phyloP scores from a whole-genome alignment of 1,140 invertebrate species.

The Brachionus koreanus region DNA sequence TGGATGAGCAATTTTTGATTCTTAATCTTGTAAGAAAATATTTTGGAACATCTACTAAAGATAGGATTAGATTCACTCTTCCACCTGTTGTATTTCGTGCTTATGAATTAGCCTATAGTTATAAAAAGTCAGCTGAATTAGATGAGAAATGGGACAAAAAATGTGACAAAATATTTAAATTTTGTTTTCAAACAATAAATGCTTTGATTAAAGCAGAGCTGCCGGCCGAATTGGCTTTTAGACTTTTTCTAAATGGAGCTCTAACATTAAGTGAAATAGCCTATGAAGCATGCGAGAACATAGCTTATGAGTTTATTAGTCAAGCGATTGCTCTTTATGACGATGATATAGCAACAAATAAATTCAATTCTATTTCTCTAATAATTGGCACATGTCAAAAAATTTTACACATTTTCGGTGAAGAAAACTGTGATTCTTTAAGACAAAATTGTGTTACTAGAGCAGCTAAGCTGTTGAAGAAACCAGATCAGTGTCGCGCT shows the following conservation, averaged over 20 bases:
- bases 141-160: slow-evolving; percentile 98
- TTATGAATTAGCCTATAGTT: slow-evolving; percentile 80
- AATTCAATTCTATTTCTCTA: slow-evolving; percentile 87
- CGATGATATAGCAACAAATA: slow-evolving; percentile 95
- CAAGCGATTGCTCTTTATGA: slow-evolving; percentile 97
- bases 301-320: slow-evolving; percentile 96
- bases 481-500: slow-evolving; percentile 90
- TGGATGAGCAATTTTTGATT: slow-evolving; percentile 77
- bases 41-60: slow-evolving; percentile 78
- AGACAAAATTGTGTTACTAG: slow-evolving; percentile 87
- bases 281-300: slow-evolving; percentile 89
- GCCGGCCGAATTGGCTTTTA: slow-evolving; percentile 82
- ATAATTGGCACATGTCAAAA: slow-evolving; percentile 87
- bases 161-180: slow-evolving; percentile 94
- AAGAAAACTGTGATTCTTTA: slow-evolving; percentile 94
- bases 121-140: slow-evolving; percentile 61
- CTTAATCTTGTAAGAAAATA: slow-evolving; percentile 74
- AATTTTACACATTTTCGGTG: slow-evolving; percentile 71
- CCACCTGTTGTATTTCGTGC: slow-evolving; percentile 95
- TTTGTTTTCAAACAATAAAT: slow-evolving; percentile 89
- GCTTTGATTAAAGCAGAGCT: slow-evolving; percentile 79
- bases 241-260: slow-evolving; percentile 86
- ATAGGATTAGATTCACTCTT: slow-evolving; percentile 81
- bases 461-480: slow-evolving; percentile 90
- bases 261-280: slow-evolving; percentile 83